Evolutionary conservation across 1,140 invertebrate species (phyloP), one percentile per base, ranked within the genome.

Genomic region (Leptopilina boulardi): DNA sequence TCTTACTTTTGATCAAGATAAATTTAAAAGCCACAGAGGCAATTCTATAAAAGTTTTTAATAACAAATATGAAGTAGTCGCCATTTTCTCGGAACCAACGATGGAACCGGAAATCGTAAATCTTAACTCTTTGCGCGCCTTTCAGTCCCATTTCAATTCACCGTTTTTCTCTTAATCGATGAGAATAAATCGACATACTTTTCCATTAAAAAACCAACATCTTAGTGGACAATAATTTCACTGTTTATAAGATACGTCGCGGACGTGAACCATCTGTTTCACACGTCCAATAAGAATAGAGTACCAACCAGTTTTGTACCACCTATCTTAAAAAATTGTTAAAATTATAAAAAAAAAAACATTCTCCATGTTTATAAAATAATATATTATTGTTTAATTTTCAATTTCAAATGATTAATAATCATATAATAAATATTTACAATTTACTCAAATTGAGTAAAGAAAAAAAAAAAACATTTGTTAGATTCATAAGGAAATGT

Each of bases 221-320:
- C 18, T n/a, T 30, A 1, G 21, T 71, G 30, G 85, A 72, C 85
- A 86, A 84, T 85, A 85, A 79, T 79, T 84, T 51, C n/a, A 66
- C 3, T 86, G 85, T 86, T 86, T 86, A 86, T 74, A 86, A 82
- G 77, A 84, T 79, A 86, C 84, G 80, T 79, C 77, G 83, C 77
- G 78, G 83, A 86, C 81, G 83, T 78, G 85, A 82, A 85, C 85
- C 85, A 86, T 86, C 85, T 86, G 85, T 78, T 81, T 77, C 74
- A 72, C 77, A 71, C 77, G 73, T 82, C 77, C 79, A 81, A 83
- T 73, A 79, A 78, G 75, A 78, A 78, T 51, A 74, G 44, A 77
- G 82, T 83, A 81, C 73, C 77, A 77, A 81, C 80, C 30, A 77
- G 18, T 66, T 66, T 56, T 75, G 6, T 38, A 3, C 59, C 18